Evolutionary conservation across 92 coral and sea anemone species (phyloP).

Genomic region (Desmophyllum pertusum): DNA sequence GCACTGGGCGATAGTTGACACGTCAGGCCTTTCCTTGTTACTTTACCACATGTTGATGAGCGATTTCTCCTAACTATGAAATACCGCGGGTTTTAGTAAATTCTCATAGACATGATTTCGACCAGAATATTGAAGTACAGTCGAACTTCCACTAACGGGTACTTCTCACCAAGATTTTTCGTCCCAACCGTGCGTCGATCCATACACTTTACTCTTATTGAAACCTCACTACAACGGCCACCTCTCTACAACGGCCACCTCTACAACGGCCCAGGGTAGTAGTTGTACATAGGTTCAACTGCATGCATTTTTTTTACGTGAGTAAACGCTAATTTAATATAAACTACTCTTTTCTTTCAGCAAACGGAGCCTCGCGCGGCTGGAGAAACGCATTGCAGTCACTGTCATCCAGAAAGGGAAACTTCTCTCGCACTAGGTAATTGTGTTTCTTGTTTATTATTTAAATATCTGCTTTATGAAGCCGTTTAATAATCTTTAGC

Average conservation of each 20-base stretch:
- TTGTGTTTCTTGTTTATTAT: background rate
- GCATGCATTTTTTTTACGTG: background rate
- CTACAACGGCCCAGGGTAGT: too few relatives aligned
- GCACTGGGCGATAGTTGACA: too few relatives aligned
- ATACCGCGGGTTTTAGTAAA: background rate
- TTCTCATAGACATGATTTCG: background rate
- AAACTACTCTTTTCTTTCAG: slow-evolving; percentile 42
- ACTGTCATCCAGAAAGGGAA: slow-evolving; percentile 97
- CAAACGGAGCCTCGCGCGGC: slow-evolving; percentile 93
- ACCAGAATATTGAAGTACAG: background rate
- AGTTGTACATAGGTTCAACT: too few relatives aligned
- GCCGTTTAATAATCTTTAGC: too few relatives aligned
- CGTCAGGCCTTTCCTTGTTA: too few relatives aligned
- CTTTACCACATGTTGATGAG: too few relatives aligned
- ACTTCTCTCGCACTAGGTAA: slow-evolving; percentile 87
- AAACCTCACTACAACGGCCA: too few relatives aligned
- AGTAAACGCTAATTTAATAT: background rate
- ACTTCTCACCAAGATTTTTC: too few relatives aligned
- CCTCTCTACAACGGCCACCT: too few relatives aligned
- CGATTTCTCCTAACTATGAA: background rate
- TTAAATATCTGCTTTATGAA: background rate
- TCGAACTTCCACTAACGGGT: too few relatives aligned
- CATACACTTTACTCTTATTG: too few relatives aligned
- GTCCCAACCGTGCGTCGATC: too few relatives aligned
- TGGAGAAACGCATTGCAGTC: slow-evolving; percentile 98